phyloP scores from a whole-genome alignment of 2,797 vertebrate genomes.

The Prunella strophiata region DNA sequence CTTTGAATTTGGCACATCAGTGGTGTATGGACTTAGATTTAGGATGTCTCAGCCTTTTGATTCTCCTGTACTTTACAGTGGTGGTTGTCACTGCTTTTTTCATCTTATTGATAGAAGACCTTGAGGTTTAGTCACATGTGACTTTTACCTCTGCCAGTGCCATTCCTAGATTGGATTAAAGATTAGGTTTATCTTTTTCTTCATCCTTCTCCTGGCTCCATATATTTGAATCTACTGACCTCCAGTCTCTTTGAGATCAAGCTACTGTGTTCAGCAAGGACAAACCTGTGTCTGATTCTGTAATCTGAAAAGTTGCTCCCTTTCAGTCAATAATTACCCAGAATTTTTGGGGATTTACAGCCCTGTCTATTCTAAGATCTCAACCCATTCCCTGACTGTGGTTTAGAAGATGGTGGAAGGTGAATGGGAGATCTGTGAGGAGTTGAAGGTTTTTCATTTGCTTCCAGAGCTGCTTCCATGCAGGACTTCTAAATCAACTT shows the following conservation, averaged over 20 bases:
- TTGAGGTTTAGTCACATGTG: background rate
- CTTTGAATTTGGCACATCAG: slow-evolving; percentile 4
- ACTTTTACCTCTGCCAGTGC: background rate
- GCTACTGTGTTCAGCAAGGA: background rate
- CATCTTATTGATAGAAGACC: background rate
- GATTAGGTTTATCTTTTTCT: background rate
- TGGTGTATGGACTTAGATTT: background rate
- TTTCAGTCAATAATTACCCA: background rate
- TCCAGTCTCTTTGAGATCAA: background rate
- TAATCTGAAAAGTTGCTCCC: background rate
- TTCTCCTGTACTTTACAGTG: background rate
- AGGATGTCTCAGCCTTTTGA: background rate
- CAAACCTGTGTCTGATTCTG: background rate
- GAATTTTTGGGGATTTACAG: background rate
- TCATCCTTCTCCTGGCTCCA: background rate
- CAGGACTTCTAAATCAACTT: background rate
- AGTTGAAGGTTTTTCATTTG: background rate
- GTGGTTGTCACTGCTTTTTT: background rate
- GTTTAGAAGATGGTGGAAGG: background rate
- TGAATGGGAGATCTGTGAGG: background rate
- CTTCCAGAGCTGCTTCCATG: background rate
- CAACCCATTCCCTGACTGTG: background rate
- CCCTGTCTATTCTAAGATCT: background rate
- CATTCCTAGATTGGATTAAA: background rate
- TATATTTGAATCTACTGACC: background rate